Base-by-base conservation (phyloP, 1,140 invertebrate genomes). In the Trigoniulus corallinus region DNA sequence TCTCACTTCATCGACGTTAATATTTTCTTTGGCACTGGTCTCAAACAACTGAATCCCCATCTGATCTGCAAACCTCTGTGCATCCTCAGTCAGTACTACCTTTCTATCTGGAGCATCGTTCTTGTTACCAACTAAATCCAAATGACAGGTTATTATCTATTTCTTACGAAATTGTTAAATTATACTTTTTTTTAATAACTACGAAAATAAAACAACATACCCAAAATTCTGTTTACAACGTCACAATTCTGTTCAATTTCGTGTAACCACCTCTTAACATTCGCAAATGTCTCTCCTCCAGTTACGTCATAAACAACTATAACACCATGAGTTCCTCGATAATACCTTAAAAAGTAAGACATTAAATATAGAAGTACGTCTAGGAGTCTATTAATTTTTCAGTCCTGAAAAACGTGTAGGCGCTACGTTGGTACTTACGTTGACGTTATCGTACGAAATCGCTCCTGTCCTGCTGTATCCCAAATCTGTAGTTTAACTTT, bases 191-290 rank as follows among this genome's bases (percentile, higher is more conserved):
- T 1, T 26, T 48, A 21, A 1, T 43, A 2, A 51, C 7, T 21
- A 26, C 47, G 18, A 37, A 18, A 34, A 24, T 23, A 42, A 40
- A 37, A 2, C 34, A 48, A 22, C 48, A 13, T 67, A 89, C 87
- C 88, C 75, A 98, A 77, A 72, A 98, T 91, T 79, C 88, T 91
- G 74, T 96, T 96, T 50, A 98, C 94, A 62, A 93, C 84, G 76
- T 98, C 94, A 79, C 95, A 99, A 73, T 99, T 98, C 64, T 96
- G 88, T 63, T 98, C 93, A 59, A 99, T 99, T 75, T 99, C 95
- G 64, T 96, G 88, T 27, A 97, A 73, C 87, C 87, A 92, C 64
- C 94, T 73, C 66, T 97, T 95, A 0, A 99, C 93, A 72, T 98
- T 98, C 46, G 91, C 91, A 75, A 99, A 99, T 7, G 92, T 93